These are phyloP conservation scores for Rhingia rostrata DNA, from an alignment of 2,888 invertebrate genomes.

Conservation along the genomic window DNA sequence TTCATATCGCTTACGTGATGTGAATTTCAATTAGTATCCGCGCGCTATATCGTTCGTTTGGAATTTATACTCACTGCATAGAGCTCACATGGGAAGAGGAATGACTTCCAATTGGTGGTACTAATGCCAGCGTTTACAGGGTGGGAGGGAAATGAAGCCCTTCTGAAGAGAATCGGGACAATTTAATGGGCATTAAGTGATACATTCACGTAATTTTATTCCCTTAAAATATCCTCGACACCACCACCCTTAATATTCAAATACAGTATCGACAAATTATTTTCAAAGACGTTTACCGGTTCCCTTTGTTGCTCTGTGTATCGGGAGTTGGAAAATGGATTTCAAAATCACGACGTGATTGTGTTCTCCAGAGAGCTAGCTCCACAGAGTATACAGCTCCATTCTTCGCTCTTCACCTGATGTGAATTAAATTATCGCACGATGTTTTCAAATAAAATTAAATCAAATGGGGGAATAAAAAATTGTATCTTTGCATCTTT, in stretches of 20 bases:
- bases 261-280: conserved; percentile 69
- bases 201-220: conserved; percentile 72
- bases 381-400: conserved; percentile 22
- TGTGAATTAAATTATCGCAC: conserved; percentile 74
- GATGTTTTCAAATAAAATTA: conserved; percentile 74
- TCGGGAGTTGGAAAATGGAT: conserved; percentile 1
- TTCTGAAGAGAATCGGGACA: conserved; percentile 63
- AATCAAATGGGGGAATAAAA: conserved; percentile 65
- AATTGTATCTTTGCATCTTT: conserved; percentile 48
- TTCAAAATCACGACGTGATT: conserved; percentile 70
- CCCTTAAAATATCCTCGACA: conserved; percentile 15
- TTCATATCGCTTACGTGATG: conserved; percentile 74
- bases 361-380: conserved; percentile 19
- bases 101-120: conserved; percentile 70
- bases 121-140: conserved; percentile 65
- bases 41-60: conserved; percentile 26
- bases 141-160: conserved; percentile 17
- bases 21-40: conserved; percentile 68
- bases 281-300: conserved; percentile 59
- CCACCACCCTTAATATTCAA: conserved; percentile 52
- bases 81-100: conserved; percentile 55
- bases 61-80: conserved; percentile 61
- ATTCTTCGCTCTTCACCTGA: conserved; percentile 64
- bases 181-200: conserved; percentile 73
- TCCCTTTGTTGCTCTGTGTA: conserved; percentile 13